A percentile compares a stretch with the other conserved stretches of the same genome.
Evolutionary conservation across 2,888 invertebrate genomes (phyloP).

Genomic region (Coecobrya sp.): DNA sequence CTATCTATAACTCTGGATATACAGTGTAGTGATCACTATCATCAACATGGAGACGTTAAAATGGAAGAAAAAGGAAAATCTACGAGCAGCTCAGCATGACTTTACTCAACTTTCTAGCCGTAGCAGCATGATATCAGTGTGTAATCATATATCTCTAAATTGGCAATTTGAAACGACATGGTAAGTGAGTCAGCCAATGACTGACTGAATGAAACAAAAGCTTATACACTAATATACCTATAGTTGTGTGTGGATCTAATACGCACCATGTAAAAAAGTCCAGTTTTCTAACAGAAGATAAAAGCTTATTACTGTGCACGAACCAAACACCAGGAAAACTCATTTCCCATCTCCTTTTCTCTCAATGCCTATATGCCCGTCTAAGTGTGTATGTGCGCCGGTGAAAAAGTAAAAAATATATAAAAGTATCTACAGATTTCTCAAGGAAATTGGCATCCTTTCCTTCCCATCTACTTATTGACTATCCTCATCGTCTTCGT

Average conservation of each 20-base stretch:
- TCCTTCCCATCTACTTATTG: background rate
- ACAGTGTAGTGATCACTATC: background rate
- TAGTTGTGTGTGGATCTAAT: background rate
- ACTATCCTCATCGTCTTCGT: background rate
- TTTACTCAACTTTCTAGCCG: slow-evolving; percentile 20
- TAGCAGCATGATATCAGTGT: background rate
- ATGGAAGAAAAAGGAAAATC: slow-evolving; percentile 50
- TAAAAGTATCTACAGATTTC: slow-evolving; percentile 1
- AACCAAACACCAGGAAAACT: slow-evolving; percentile 66
- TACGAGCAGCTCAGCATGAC: slow-evolving; percentile 15
- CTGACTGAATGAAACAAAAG: slow-evolving; percentile 19
- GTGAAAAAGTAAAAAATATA: slow-evolving; percentile 5
- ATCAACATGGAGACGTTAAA: slow-evolving; percentile 54
- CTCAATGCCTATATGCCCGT: background rate
- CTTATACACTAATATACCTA: background rate
- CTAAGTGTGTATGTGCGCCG: background rate
- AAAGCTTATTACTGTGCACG: slow-evolving; percentile 67
- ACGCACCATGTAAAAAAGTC: slow-evolving; percentile 10
- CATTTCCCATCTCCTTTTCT: slow-evolving; percentile 67
- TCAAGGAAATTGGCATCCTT: slow-evolving; percentile 74
- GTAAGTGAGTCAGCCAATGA: slow-evolving; percentile 5
- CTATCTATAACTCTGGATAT: background rate
- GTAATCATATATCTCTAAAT: background rate
- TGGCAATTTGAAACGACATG: slow-evolving; percentile 34
- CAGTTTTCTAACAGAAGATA: slow-evolving; percentile 3